These are phyloP conservation scores for Caradrina kadenii DNA, from an alignment of 2,888 invertebrate species.

Conservation along the genomic window DNA sequence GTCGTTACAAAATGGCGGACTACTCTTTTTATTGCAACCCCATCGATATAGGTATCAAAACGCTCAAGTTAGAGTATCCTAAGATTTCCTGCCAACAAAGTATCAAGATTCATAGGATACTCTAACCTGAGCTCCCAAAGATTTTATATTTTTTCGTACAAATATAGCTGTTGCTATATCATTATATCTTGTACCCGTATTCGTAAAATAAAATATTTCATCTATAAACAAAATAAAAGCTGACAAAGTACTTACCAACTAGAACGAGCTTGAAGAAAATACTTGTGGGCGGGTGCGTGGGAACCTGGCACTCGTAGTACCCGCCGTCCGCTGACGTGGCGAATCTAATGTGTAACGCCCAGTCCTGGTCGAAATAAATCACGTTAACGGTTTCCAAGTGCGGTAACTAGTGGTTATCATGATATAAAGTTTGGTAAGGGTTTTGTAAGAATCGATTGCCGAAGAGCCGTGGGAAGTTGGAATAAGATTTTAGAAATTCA, in stretches of 20 bases:
- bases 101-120: no score
- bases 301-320: constrained; percentile 92
- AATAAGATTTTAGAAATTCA: background rate
- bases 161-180: no score
- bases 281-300: constrained; percentile 92
- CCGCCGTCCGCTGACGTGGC: constrained; percentile 92
- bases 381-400: constrained; percentile 52
- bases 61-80: no score
- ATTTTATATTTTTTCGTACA: no score
- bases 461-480: constrained; percentile 9
- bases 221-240: constrained; percentile 57
- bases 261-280: constrained; percentile 92
- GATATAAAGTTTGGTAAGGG: constrained; percentile 56
- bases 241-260: constrained; percentile 89
- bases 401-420: constrained; percentile 52
- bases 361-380: constrained; percentile 87
- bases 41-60: no score
- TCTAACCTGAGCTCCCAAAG: no score
- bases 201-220: no score
- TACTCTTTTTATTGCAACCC: no score
- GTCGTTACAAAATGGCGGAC: no score
- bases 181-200: no score
- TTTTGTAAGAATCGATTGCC: constrained; percentile 42
- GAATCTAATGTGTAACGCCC: constrained; percentile 92
- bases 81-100: no score